Conservation (phyloP, 2,113 vertebrate species). For the Carollia perspicillata region DNA sequence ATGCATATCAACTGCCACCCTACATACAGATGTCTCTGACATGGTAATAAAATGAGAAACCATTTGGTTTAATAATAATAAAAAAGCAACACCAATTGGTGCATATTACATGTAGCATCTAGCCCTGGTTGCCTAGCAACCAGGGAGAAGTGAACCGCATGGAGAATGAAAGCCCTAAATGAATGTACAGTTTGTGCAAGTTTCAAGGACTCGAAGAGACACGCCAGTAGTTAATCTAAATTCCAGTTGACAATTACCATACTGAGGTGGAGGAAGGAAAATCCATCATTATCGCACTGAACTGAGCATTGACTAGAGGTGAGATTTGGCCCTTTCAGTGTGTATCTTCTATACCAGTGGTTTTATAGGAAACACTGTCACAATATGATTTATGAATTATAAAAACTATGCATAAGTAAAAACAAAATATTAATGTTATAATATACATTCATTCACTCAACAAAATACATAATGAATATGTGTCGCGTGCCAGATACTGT, state of each 20-base stretch:
- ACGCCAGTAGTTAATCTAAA: constrained; percentile 67
- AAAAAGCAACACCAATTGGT: constrained; percentile 59
- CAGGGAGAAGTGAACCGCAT: constrained; percentile 44
- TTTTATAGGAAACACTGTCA: not conserved
- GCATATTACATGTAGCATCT: constrained; percentile 58
- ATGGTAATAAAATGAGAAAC: constrained; percentile 64
- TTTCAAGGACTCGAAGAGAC: constrained; percentile 62
- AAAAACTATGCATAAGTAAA: constrained; percentile 24
- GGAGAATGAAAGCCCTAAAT: constrained; percentile 61
- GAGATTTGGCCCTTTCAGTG: not conserved
- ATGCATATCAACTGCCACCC: constrained; percentile 44
- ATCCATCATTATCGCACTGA: constrained; percentile 41
- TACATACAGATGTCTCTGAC: constrained; percentile 47
- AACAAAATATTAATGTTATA: not conserved
- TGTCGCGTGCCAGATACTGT: not conserved
- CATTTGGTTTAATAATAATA: constrained; percentile 68
- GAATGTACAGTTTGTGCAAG: constrained; percentile 54
- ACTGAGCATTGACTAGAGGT: constrained; percentile 25
- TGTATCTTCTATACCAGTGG: constrained; percentile 28
- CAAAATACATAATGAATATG: not conserved
- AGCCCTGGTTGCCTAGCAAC: constrained; percentile 69
- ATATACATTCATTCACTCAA: not conserved
- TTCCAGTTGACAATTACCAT: constrained; percentile 64
- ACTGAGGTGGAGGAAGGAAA: constrained; percentile 20
- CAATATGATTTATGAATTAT: constrained; percentile 29